Evolutionary conservation across 2,888 invertebrate genomes (phyloP).

Genomic region (Yponomeuta evonymella): DNA sequence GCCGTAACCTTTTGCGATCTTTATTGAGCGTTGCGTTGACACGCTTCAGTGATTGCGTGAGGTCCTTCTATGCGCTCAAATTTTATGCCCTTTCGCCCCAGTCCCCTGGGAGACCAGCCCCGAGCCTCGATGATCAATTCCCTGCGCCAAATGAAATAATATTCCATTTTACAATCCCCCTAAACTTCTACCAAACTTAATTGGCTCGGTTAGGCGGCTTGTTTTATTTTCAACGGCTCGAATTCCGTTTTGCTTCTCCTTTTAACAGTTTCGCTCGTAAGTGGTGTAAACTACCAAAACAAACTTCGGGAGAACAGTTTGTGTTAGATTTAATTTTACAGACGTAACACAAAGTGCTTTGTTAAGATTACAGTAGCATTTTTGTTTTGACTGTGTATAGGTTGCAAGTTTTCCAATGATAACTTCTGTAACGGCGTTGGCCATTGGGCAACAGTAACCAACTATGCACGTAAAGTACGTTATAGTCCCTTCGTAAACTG

Average conservation of each 20-base stretch:
- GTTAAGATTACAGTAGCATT: too few relatives aligned
- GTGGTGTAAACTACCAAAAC: background rate
- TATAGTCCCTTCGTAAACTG: too few relatives aligned
- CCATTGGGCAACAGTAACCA: too few relatives aligned
- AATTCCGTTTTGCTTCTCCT: constrained; percentile 11
- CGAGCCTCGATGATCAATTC: constrained; percentile 52
- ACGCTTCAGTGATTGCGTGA: background rate
- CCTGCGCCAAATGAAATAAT: constrained; percentile 57
- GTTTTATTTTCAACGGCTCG: constrained; percentile 23
- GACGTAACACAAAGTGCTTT: background rate
- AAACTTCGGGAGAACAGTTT: background rate
- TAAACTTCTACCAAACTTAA: constrained; percentile 29
- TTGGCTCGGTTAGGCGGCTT: constrained; percentile 36
- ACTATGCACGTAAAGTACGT: too few relatives aligned
- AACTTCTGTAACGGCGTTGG: too few relatives aligned
- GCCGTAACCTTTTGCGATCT: too few relatives aligned
- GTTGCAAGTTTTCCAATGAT: too few relatives aligned
- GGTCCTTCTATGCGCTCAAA: background rate
- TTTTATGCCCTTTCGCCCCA: constrained; percentile 28
- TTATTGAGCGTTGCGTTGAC: too few relatives aligned
- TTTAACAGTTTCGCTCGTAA: constrained; percentile 2
- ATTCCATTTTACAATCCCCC: constrained; percentile 49
- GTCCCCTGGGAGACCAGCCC: constrained; percentile 44
- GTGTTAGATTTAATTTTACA: background rate
- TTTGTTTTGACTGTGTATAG: too few relatives aligned